Conservation (phyloP, 2,888 invertebrate species). For the Perizoma affinitatum region DNA sequence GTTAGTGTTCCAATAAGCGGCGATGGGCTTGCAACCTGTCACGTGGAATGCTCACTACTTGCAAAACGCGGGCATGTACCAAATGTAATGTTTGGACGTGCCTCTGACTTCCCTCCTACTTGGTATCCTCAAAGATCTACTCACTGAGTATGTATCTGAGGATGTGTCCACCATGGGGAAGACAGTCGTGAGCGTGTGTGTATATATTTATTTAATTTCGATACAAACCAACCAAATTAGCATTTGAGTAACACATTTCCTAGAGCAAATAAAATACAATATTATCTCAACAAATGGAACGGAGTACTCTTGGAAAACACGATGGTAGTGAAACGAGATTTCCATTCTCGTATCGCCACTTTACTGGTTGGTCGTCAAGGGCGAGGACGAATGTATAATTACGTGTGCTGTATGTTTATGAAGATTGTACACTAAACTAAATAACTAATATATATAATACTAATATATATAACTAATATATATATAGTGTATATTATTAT, state of each 20-base stretch:
- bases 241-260: slow-evolving; percentile 10
- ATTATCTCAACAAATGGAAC: slow-evolving; percentile 25
- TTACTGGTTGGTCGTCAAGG: slow-evolving; percentile 55
- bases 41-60: too few species aligned
- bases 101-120: too few species aligned
- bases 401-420: slow-evolving; percentile 26
- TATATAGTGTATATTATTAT: too few species aligned
- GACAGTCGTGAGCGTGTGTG: too few species aligned
- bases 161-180: too few species aligned
- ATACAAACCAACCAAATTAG: background rate
- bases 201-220: background rate
- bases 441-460: background rate
- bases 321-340: slow-evolving; percentile 48
- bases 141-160: too few species aligned
- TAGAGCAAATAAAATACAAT: slow-evolving; percentile 28
- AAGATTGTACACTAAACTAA: background rate
- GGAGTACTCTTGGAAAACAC: slow-evolving; percentile 36
- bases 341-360: slow-evolving; percentile 53
- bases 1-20: too few species aligned
- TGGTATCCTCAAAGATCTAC: too few species aligned
- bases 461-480: too few species aligned
- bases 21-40: too few species aligned
- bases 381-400: slow-evolving; percentile 51
- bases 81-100: too few species aligned
- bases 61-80: too few species aligned